phyloP scores from a whole-genome alignment of 2,113 vertebrate species.

The Paratilapia polleni region DNA sequence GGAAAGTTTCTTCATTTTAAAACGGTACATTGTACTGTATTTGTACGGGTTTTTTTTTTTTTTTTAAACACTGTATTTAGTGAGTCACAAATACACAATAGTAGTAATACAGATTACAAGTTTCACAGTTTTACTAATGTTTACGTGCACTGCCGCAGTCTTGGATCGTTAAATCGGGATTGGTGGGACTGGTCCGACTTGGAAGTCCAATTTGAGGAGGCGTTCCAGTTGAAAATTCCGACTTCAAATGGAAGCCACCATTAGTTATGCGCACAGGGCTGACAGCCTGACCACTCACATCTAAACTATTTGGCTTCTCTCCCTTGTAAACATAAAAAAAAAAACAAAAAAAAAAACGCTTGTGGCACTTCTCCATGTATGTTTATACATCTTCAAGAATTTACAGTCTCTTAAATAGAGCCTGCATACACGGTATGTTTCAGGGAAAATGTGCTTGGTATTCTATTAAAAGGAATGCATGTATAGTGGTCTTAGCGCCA shows the following conservation, averaged over 20 bases:
- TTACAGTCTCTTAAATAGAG: background rate
- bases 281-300: conserved; percentile 24
- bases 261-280: conserved; percentile 1
- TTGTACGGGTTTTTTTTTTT: no score
- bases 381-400: background rate
- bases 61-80: no score
- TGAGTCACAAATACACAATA: no score
- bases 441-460: background rate
- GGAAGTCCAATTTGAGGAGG: no score
- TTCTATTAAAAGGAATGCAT: background rate
- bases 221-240: no score
- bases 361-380: background rate
- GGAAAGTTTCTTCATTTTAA: no score
- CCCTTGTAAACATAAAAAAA: conserved; percentile 33
- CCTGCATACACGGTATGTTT: background rate
- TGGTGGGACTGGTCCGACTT: no score
- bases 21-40: no score
- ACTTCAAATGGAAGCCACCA: background rate
- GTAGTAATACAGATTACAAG: no score
- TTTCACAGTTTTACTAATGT: no score
- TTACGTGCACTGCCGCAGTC: no score
- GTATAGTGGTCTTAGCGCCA: background rate
- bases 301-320: conserved; percentile 37
- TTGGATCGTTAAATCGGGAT: no score
- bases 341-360: background rate